These are phyloP conservation scores for Rhodeus uyekii DNA, from an alignment of 2,797 vertebrate species.

Conservation along the genomic window DNA sequence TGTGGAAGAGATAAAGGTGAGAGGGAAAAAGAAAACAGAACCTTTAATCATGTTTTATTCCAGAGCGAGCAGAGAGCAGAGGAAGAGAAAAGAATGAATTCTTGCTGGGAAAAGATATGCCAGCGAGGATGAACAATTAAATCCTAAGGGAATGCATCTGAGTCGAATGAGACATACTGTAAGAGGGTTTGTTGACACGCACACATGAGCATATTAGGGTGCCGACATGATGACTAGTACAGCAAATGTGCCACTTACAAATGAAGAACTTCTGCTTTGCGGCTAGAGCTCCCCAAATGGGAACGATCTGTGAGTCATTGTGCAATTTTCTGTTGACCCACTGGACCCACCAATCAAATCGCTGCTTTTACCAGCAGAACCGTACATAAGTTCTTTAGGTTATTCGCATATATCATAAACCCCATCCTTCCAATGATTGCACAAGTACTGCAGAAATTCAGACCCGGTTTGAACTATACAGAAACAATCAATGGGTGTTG, in stretches of 20 bases:
- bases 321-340: background rate
- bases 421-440: background rate
- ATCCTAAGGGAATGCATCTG: constrained; percentile 28
- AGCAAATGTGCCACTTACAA: background rate
- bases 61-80: background rate
- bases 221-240: background rate
- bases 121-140: constrained; percentile 46
- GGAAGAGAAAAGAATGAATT: constrained; percentile 39
- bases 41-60: constrained; percentile 49
- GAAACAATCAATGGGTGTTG: constrained; percentile 25
- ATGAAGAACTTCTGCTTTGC: background rate
- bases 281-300: background rate
- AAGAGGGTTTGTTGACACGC: background rate
- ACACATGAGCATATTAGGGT: background rate
- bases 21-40: background rate
- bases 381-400: background rate
- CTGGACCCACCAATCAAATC: constrained; percentile 8
- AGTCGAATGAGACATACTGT: constrained; percentile 11
- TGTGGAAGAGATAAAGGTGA: background rate
- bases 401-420: constrained; percentile 9
- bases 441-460: constrained; percentile 13
- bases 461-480: background rate
- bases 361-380: background rate
- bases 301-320: background rate
- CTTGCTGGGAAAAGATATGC: constrained; percentile 43